Conservation (phyloP, 2,113 vertebrate genomes). For the Parus major region DNA sequence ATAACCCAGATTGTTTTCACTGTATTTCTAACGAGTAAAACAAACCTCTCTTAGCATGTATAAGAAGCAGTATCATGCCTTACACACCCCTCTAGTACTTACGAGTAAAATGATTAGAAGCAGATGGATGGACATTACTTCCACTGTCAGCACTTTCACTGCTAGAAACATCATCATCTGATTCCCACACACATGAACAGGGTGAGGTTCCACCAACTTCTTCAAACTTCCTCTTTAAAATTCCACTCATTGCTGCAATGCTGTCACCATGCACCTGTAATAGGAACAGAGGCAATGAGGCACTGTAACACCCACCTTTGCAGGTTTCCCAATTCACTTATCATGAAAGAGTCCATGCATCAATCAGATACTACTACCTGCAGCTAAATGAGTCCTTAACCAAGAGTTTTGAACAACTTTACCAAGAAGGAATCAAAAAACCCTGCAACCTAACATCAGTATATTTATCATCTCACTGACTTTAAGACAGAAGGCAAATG, state of each 20-base stretch:
- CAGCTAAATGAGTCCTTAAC: not conserved
- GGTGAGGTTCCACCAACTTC: slow-evolving; percentile 86
- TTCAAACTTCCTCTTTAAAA: slow-evolving; percentile 95
- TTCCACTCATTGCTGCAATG: slow-evolving; percentile 83
- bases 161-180: slow-evolving; percentile 88
- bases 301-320: slow-evolving; percentile 53
- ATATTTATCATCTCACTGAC: not conserved
- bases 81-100: slow-evolving; percentile 59
- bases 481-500: not conserved
- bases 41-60: not conserved
- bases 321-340: slow-evolving; percentile 56
- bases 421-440: not conserved
- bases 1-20: not conserved
- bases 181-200: slow-evolving; percentile 85
- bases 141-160: slow-evolving; percentile 88
- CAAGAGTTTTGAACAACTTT: not conserved
- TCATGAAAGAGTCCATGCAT: not conserved
- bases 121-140: slow-evolving; percentile 85
- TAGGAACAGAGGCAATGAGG: slow-evolving; percentile 32
- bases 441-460: not conserved
- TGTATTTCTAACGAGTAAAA: not conserved
- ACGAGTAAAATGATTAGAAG: slow-evolving; percentile 82
- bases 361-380: not conserved
- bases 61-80: not conserved
- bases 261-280: slow-evolving; percentile 75